Base-by-base conservation (phyloP, 2,113 vertebrate species). In the Pipa parva region DNA sequence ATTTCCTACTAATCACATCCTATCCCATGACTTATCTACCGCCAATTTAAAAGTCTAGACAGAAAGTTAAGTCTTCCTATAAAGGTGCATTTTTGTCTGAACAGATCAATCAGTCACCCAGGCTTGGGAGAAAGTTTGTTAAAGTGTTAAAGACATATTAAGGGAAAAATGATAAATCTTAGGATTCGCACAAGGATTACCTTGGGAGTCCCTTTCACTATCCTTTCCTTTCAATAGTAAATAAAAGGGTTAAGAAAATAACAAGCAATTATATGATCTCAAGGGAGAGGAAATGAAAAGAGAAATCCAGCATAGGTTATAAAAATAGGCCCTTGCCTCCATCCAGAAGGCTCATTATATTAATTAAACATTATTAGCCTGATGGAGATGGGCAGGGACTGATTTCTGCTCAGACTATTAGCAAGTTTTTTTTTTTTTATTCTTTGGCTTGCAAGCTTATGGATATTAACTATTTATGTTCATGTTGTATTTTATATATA, bases 341-440 rank as follows among this genome's bases (percentile, higher is more conserved):
- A 71, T 85, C 81, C 78, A 84, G 81, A 83, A 89, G 86, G 76
- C 84, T 88, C 81, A 86, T 88, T 86, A 85, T 77, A 87, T 89
- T 91, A 90, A 91, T 90, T 89, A 88, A 89, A 87, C 86, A 85
- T 89, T 85, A 89, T 85, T 89, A 86, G 74, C 76, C 79, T 28
- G 77, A 81, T 78, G 4, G 72, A 78, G 83, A 74, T 63, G 74
- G 83, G 83, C 81, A 81, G 82, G 83, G 28, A 52, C 78, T 80
- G 80, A 79, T 79, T 76, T 79, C 74, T 77, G 76, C 80, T 75
- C 75, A 74, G 80, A 63, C 42, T 57, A 66, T 77, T 71, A 77
- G 54, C 84, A 83, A 89, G 83, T 81, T 77, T 73, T 82, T 80
- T 78, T 81, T 80, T 81, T 77, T 73, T 82, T 80, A 78, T 81